Evolutionary conservation across 2,797 vertebrate species (phyloP), one percentile per base, ranked within the genome.

Genomic region (Spinibarbus caldwelli): DNA sequence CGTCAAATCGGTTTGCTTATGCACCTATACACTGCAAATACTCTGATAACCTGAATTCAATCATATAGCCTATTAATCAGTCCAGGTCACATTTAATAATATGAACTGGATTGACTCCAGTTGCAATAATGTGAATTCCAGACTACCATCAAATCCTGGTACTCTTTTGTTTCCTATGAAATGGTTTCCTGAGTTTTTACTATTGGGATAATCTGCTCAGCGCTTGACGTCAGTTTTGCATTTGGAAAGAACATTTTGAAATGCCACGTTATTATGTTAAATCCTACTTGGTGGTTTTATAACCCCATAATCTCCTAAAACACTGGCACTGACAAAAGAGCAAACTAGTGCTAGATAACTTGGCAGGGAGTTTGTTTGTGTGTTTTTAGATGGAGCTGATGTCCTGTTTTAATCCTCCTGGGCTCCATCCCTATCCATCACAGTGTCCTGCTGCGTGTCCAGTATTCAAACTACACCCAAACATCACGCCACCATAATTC

Each of bases 401-500:
- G 47, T 26, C 49, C 77, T 52, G 21, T 66, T 86, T 75, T 81
- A 86, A 83, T 83, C 59, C 78, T 64, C 70, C 66, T 75, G 73
- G 31, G 23, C 66, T 66, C 29, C n/a, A 21, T 85, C 43, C 26
- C 45, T 86, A 49, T 85, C 68, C 76, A 80, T 86, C 75, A 36
- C 75, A 12, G 67, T 21, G 38, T 84, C 83, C 78, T 66, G 75
- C 68, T 67, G 83, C 36, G 52, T 75, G 54, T 85, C 54, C 78
- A 67, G 54, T 78, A 85, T 68, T 57, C 84, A 82, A 82, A 73
- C 67, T 78, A 31, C 34, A 66, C 79, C 76, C 83, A 66, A 82
- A 76, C 67, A 79, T 76, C 29, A 82, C 4, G 57, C 38, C 70
- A 62, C 54, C n/a, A 17, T 45, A 78, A 77, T 79, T 86, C 75